Evolutionary conservation across 30 jellyfish, hydroid and myxozoan genomes (phyloP).

Genomic region (Aurelia aurita): DNA sequence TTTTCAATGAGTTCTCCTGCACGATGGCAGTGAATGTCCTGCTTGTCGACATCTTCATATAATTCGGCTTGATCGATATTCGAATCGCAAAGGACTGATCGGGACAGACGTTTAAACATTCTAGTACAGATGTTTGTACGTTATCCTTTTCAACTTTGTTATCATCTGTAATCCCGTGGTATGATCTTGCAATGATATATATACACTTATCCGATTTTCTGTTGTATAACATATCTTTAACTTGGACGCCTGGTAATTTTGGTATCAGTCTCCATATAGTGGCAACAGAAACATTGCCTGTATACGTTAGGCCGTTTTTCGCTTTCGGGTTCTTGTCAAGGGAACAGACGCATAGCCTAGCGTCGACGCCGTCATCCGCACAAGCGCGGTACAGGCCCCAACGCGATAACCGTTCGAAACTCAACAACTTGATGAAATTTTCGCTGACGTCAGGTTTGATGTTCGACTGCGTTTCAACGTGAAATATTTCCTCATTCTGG

Average conservation of each 20-base stretch:
- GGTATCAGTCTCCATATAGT: slow-evolving; percentile 46
- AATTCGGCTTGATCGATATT: not conserved
- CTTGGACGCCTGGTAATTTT: slow-evolving; percentile 11
- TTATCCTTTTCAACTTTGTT: slow-evolving; percentile 10
- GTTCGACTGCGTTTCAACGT: slow-evolving; percentile 64
- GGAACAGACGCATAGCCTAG: slow-evolving; percentile 72
- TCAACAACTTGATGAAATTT: slow-evolving; percentile 52
- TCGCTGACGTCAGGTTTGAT: slow-evolving; percentile 49
- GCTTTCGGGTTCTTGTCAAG: not conserved
- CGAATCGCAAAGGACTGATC: slow-evolving; percentile 3
- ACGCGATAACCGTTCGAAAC: slow-evolving; percentile 68
- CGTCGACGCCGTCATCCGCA: slow-evolving; percentile 67
- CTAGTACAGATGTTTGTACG: slow-evolving; percentile 18
- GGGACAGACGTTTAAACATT: slow-evolving; percentile 35
- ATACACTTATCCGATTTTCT: slow-evolving; percentile 32
- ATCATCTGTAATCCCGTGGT: slow-evolving; percentile 2
- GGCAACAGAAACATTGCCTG: not conserved
- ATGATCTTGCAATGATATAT: slow-evolving; percentile 33
- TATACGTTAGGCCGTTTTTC: slow-evolving; percentile 8
- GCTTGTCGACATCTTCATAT: slow-evolving; percentile 30
- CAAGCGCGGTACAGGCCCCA: slow-evolving; percentile 76
- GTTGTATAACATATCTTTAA: slow-evolving; percentile 28
- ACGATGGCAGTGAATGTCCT: not conserved
- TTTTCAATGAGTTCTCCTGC: not conserved
- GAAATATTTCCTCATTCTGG: slow-evolving; percentile 68